Evolutionary conservation across 2,888 invertebrate genomes (phyloP).

Genomic region (Hermaeophaga mercurialis): DNA sequence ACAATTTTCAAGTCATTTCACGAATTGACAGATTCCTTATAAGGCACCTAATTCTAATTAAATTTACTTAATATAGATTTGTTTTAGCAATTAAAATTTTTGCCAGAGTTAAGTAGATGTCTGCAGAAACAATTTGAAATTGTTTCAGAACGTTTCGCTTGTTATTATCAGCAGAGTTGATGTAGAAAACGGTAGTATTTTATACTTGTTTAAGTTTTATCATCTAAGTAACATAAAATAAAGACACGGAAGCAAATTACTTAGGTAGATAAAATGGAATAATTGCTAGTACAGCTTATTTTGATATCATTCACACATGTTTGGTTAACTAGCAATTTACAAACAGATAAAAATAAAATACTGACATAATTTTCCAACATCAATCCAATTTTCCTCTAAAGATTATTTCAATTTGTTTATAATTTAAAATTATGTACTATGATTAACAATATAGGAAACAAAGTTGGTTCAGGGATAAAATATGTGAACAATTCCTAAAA

Average conservation of each 20-base stretch:
- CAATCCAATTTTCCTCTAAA: too few relatives aligned
- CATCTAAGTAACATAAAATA: constrained; percentile 1
- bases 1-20: constrained; percentile 17
- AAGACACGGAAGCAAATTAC: background rate
- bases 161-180: background rate
- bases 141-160: background rate
- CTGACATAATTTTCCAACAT: too few relatives aligned
- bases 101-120: background rate
- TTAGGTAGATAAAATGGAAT: background rate
- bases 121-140: too few relatives aligned
- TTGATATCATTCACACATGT: background rate
- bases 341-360: background rate
- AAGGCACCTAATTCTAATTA: constrained; percentile 20
- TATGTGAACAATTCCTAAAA: too few relatives aligned
- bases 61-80: constrained; percentile 17
- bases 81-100: constrained; percentile 11
- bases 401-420: too few relatives aligned
- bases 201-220: background rate
- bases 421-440: too few relatives aligned
- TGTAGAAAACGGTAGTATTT: background rate
- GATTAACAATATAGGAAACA: too few relatives aligned
- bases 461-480: too few relatives aligned
- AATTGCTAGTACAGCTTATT: constrained; percentile 2
- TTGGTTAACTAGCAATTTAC: background rate
- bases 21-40: constrained; percentile 8